Conservation (phyloP, 2,797 vertebrate species). For the Fistularia tabacaria region DNA sequence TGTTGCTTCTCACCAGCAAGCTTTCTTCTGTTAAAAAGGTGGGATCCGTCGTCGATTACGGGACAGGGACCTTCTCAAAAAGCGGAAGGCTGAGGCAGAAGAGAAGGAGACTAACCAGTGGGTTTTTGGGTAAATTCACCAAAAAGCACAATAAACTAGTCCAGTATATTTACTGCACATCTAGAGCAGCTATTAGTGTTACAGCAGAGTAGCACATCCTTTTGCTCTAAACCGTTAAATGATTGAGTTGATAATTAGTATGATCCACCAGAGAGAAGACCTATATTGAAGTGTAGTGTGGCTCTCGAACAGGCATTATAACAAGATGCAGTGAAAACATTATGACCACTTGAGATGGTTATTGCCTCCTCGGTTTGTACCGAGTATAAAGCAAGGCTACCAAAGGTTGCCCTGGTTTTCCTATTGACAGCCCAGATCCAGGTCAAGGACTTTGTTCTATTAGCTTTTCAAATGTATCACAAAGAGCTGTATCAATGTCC, state of each 20-base stretch:
- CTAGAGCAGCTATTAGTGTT: no score
- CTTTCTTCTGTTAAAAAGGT: conserved; percentile 62
- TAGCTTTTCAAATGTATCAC: conserved; percentile 47
- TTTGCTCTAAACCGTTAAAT: no score
- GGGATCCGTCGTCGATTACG: conserved; percentile 76
- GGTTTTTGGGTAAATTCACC: conserved; percentile 82
- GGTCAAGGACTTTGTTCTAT: conserved; percentile 70
- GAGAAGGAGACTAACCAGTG: conserved; percentile 83
- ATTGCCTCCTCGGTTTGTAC: conserved; percentile 47
- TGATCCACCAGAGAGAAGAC: not conserved
- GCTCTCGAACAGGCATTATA: not conserved
- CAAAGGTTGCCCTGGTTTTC: conserved; percentile 64
- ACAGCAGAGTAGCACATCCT: no score
- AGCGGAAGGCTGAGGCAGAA: conserved; percentile 85
- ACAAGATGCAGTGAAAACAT: conserved; percentile 23
- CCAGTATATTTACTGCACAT: not conserved
- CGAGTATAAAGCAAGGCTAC: conserved; percentile 13
- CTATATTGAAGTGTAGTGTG: not conserved
- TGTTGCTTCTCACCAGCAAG: not conserved
- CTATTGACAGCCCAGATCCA: conserved; percentile 52
- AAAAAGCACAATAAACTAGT: conserved; percentile 15
- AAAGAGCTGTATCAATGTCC: conserved; percentile 39
- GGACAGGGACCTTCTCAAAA: conserved; percentile 86
- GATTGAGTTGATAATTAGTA: no score
- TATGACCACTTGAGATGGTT: conserved; percentile 50